A percentile compares a stretch with the other conserved stretches of the same genome.
Conservation (phyloP, 2,888 invertebrate species). For the Erannis defoliaria region DNA sequence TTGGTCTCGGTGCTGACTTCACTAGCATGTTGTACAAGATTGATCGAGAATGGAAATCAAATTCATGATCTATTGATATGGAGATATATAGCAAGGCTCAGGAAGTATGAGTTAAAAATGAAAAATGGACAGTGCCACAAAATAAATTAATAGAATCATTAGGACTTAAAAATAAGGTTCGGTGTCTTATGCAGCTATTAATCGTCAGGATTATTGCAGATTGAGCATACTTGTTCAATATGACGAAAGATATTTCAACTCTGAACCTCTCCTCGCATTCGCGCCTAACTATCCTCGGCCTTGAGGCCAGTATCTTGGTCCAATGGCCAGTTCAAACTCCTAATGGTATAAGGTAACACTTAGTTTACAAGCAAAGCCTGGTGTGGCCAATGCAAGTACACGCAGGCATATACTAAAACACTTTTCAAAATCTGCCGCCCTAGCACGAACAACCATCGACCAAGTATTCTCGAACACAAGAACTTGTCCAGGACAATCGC, state of each 20-base stretch:
- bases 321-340: too few relatives aligned
- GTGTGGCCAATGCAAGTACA: not conserved
- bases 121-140: not conserved
- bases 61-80: not conserved
- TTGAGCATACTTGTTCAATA: too few relatives aligned
- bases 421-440: not conserved
- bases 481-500: not conserved
- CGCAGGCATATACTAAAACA: not conserved
- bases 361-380: not conserved
- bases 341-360: not conserved
- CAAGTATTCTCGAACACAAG: not conserved
- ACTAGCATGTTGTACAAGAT: not conserved
- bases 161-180: not conserved
- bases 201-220: too few relatives aligned
- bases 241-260: too few relatives aligned
- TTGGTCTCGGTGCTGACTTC: not conserved
- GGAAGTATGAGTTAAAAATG: not conserved
- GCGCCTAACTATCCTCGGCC: too few relatives aligned
- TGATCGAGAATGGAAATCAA: not conserved
- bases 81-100: not conserved
- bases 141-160: constrained; percentile 1
- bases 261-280: too few relatives aligned
- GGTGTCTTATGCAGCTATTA: not conserved
- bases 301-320: not conserved
- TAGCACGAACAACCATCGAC: not conserved